phyloP scores from a whole-genome alignment of 2,888 invertebrate genomes.

The Drosophila mercatorum region DNA sequence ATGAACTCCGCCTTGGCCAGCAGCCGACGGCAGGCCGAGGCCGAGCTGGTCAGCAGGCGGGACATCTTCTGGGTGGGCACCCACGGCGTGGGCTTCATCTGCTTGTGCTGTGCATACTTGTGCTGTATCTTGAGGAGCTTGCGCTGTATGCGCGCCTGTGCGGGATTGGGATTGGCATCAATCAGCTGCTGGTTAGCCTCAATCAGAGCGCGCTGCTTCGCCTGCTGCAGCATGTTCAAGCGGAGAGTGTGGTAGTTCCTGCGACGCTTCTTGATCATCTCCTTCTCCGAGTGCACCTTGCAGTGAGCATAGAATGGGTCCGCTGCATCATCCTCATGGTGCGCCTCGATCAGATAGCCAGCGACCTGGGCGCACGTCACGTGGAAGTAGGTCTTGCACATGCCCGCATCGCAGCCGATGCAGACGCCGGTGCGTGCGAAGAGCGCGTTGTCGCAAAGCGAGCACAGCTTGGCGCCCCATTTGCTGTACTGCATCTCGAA shows the following conservation, averaged over 20 bases:
- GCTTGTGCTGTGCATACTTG: conserved; percentile 92
- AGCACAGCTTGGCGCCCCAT: conserved; percentile 97
- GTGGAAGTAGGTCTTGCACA: conserved; percentile 98
- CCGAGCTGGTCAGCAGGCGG: conserved; percentile 94
- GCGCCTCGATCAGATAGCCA: conserved; percentile 96
- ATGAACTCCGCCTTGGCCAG: conserved; percentile 94
- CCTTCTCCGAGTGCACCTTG: conserved; percentile 96
- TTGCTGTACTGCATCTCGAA: conserved; percentile 99
- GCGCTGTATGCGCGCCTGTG: conserved; percentile 90
- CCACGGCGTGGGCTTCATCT: conserved; percentile 92
- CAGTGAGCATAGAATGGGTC: conserved; percentile 99
- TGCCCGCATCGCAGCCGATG: conserved; percentile 98
- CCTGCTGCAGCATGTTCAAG: conserved; percentile 91
- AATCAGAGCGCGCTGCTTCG: conserved; percentile 70
- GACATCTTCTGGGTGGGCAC: conserved; percentile 98
- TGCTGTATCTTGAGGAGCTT: conserved; percentile 93
- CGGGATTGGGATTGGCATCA: conserved; percentile 86
- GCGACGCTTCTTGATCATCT: conserved; percentile 91
- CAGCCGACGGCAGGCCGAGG: conserved; percentile 93
- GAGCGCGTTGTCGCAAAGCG: conserved; percentile 94
- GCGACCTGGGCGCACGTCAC: conserved; percentile 98
- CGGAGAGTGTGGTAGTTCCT: conserved; percentile 94
- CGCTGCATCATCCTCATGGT: conserved; percentile 95
- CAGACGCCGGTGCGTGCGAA: conserved; percentile 97
- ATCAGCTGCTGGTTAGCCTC: conserved; percentile 51